These are phyloP conservation scores for Etheostoma spectabile DNA, from an alignment of 2,113 vertebrate species.

Conservation along the genomic window DNA sequence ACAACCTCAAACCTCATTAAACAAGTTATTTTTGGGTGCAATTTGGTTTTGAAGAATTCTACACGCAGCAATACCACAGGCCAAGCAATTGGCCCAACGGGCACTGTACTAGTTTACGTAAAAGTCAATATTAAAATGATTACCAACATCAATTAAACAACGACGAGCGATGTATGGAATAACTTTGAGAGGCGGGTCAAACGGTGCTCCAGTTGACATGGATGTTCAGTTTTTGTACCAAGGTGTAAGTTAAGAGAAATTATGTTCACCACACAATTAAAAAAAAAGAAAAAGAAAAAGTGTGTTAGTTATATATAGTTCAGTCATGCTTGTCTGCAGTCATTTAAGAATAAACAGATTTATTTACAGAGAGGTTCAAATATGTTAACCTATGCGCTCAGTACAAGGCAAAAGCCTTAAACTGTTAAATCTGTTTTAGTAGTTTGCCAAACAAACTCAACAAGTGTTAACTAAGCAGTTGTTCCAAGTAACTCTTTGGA, in stretches of 20 bases:
- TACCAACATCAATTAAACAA: neutral
- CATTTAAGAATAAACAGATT: neutral
- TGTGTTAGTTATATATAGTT: neutral
- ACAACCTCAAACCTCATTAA: too few species aligned
- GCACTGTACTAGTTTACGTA: conserved; percentile 3
- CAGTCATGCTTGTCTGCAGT: neutral
- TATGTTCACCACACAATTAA: neutral
- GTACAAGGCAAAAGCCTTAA: neutral
- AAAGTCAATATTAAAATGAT: conserved; percentile 25
- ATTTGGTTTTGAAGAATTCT: too few species aligned
- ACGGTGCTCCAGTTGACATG: neutral
- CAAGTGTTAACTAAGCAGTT: neutral
- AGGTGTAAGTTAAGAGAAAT: neutral
- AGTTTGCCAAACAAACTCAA: neutral
- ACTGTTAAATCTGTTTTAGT: neutral
- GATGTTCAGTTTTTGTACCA: neutral
- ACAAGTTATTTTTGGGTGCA: too few species aligned
- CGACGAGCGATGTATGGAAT: neutral
- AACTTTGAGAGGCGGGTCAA: neutral
- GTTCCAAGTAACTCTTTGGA: neutral
- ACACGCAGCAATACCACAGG: too few species aligned
- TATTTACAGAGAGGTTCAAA: neutral
- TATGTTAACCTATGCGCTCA: neutral
- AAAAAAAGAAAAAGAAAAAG: too few species aligned
- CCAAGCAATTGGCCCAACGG: too few species aligned